Base-by-base conservation (phyloP, 2,888 invertebrate species). In the Tiliacea aurago region DNA sequence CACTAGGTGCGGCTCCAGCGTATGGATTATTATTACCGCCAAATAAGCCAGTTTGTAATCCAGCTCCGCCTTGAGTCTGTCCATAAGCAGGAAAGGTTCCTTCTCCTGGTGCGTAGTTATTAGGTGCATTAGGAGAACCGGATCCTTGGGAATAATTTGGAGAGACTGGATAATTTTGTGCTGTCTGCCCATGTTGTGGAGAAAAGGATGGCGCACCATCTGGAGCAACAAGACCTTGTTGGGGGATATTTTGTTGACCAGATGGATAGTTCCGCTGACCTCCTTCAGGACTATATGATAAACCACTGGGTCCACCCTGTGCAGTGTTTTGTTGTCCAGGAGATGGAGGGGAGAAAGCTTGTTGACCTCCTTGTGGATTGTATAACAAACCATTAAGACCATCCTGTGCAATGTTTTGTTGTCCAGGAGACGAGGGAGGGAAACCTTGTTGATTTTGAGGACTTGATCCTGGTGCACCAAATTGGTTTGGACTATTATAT, bases 401-500 rank as follows among this genome's bases (percentile, higher is more conserved):
- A 43, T 20, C 47, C n/a, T 49, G 67, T 37, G 47, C 63, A 56
- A 28, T 71, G 18, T 51, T 61, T 65, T 66, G 67, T 13, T 64
- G 72, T 43, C 10, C 69, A 23, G 13, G 23, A n/a, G 62, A 63
- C 2, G 51, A 58, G 4, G 53, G 18, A 41, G 69, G 51, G 51
- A 74, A 74, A 20, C 13, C 18, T 64, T 64, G 69, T 72, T 74
- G 72, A 63, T 69, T 76, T 49, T 64, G 73, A 49, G 65, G 28
- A 71, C 13, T 61, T 64, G 28, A 15, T 51, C 28, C 56, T 59
- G 76, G 63, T 33, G 33, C 10, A 33, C 47, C 28, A 56, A 77
- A 77, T 69, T 65, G 70, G 23, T 63, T 77, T 33, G 61, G 79
- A 58, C 2, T 72, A 33, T 83, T 83, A 67, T 76, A 70, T 56